Evolutionary conservation across 1,140 invertebrate species (phyloP).

Genomic region (Telenomus remus): DNA sequence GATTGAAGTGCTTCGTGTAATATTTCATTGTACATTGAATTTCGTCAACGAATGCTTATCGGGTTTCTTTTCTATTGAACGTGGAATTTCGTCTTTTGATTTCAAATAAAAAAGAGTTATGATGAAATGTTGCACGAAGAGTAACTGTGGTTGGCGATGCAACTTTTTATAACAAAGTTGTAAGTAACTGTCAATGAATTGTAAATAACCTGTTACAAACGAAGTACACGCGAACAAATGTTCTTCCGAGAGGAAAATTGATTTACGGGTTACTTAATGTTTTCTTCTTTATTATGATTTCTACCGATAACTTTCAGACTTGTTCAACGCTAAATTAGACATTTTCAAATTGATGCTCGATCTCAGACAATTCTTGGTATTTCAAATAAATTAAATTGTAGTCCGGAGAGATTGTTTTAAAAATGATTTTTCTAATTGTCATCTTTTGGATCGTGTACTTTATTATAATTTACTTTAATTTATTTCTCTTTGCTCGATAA

Average conservation of each 20-base stretch:
- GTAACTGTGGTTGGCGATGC: background rate
- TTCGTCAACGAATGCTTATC: background rate
- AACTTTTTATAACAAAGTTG: constrained; percentile 25
- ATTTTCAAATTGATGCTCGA: too few species aligned
- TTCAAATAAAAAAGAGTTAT: background rate
- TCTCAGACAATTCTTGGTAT: background rate
- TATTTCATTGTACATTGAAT: constrained; percentile 18
- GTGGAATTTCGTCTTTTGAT: background rate
- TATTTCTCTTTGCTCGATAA: background rate
- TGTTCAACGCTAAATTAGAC: too few species aligned
- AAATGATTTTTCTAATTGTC: background rate
- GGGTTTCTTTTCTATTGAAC: too few species aligned
- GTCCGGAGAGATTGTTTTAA: background rate
- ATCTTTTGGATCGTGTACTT: background rate
- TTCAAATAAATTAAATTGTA: background rate
- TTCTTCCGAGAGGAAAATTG: background rate
- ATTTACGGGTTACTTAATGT: background rate
- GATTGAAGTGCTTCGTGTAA: constrained; percentile 10
- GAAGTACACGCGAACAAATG: constrained; percentile 6
- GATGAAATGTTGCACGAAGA: constrained; percentile 9
- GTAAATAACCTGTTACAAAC: constrained; percentile 12
- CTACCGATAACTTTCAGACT: too few species aligned
- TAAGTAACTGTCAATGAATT: constrained; percentile 9
- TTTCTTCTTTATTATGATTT: background rate
- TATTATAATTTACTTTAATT: background rate